Evolutionary conservation across 2,888 invertebrate genomes (phyloP).

Genomic region (Coremacera marginata): DNA sequence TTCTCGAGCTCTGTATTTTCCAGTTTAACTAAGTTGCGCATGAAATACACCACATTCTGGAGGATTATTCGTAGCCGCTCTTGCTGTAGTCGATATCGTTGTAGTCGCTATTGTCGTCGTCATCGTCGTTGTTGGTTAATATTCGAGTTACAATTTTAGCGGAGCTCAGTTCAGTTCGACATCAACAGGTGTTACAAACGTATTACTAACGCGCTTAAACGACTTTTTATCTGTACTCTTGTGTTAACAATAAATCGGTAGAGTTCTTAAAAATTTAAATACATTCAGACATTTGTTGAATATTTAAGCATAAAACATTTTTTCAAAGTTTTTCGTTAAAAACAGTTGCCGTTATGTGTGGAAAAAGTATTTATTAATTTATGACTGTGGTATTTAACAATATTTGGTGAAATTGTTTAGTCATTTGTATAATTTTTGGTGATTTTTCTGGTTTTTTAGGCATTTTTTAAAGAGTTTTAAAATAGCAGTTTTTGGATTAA

Average conservation of each 20-base stretch:
- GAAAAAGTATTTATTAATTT: slow-evolving; percentile 19
- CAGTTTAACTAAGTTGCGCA: background rate
- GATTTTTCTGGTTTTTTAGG: background rate
- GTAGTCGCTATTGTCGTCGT: slow-evolving; percentile 10
- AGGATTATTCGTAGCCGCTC: background rate
- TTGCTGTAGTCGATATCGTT: background rate
- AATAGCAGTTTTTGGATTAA: background rate
- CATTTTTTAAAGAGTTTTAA: background rate
- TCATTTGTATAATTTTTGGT: background rate
- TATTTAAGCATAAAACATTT: too few species aligned
- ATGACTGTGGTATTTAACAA: background rate
- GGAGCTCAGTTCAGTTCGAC: slow-evolving; percentile 56
- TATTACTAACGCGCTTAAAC: slow-evolving; percentile 46
- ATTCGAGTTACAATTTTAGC: slow-evolving; percentile 47
- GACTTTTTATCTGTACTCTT: background rate
- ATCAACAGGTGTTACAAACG: slow-evolving; percentile 60
- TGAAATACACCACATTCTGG: slow-evolving; percentile 25
- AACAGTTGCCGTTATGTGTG: background rate
- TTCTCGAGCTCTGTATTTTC: background rate
- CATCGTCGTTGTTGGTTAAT: slow-evolving; percentile 43
- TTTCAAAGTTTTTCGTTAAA: background rate
- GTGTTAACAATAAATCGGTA: background rate
- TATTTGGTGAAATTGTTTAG: background rate
- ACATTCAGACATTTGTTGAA: background rate
- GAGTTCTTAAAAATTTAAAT: background rate